These are phyloP conservation scores for Pipistrellus pygmaeus DNA, from an alignment of 2,797 vertebrate species.

Conservation along the genomic window DNA sequence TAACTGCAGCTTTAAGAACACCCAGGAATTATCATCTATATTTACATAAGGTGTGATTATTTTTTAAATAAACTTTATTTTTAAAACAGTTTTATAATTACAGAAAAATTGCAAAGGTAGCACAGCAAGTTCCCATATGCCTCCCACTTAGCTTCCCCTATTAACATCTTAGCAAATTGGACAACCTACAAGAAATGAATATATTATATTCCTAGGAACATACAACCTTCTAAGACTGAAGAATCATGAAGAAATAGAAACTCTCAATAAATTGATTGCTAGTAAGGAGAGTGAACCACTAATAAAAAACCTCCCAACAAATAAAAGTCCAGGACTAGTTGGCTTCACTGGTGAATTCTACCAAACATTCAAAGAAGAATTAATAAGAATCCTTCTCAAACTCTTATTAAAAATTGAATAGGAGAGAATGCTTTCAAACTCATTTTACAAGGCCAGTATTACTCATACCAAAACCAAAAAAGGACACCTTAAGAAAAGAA, in stretches of 20 bases:
- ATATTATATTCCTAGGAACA: neutral
- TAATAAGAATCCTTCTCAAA: neutral
- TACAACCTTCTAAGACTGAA: neutral
- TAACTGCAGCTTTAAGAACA: slow-evolving; percentile 50
- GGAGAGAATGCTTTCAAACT: neutral
- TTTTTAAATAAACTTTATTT: slow-evolving; percentile 57
- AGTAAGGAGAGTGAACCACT: neutral
- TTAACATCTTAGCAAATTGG: neutral
- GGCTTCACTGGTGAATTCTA: neutral
- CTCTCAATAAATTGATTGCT: neutral
- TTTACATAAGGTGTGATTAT: neutral
- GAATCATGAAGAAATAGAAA: neutral
- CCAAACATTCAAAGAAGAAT: neutral
- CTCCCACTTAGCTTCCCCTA: neutral
- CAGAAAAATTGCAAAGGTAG: neutral
- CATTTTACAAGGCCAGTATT: neutral
- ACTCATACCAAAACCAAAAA: neutral
- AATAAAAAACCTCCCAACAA: neutral
- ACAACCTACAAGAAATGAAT: neutral
- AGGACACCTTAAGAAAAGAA: neutral
- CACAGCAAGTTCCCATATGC: neutral
- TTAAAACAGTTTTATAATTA: slow-evolving; percentile 24
- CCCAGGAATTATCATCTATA: neutral
- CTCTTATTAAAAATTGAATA: neutral
- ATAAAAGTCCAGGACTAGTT: neutral